A percentile compares a stretch with the other conserved stretches of the same genome.
Conservation (phyloP, 1,140 invertebrate genomes). For the Calliphora vicina region DNA sequence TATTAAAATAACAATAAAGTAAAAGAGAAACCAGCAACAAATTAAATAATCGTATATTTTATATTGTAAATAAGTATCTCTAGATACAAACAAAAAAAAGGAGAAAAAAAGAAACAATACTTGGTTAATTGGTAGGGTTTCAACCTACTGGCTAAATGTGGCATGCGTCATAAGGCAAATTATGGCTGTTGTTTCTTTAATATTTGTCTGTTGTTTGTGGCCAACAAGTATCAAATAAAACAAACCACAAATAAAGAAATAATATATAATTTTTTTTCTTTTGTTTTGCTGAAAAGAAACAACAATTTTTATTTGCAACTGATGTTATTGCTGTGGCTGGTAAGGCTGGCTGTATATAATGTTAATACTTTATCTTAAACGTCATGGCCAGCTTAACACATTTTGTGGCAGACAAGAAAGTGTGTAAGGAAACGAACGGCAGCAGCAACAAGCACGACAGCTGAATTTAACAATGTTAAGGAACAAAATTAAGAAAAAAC, state of each 20-base stretch:
- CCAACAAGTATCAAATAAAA: not conserved
- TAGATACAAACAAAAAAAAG: not conserved
- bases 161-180: slow-evolving; percentile 34
- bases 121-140: not conserved
- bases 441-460: not conserved
- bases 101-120: not conserved
- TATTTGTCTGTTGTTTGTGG: not conserved
- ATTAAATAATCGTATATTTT: not conserved
- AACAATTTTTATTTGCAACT: too few relatives aligned
- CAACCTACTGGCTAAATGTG: slow-evolving; percentile 18
- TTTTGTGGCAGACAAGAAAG: slow-evolving; percentile 17
- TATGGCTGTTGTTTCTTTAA: not conserved
- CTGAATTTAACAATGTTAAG: not conserved
- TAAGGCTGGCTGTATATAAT: not conserved
- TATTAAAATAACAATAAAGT: not conserved
- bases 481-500: not conserved
- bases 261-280: not conserved
- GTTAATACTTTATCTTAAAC: slow-evolving; percentile 21
- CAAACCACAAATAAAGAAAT: slow-evolving; percentile 27
- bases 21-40: not conserved
- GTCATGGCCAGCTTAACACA: slow-evolving; percentile 32
- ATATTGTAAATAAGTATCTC: not conserved
- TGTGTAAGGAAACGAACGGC: slow-evolving; percentile 5
- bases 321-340: not conserved
- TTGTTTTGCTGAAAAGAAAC: not conserved